Base-by-base conservation (phyloP, 2,797 vertebrate genomes). In the Fundulus diaphanus region DNA sequence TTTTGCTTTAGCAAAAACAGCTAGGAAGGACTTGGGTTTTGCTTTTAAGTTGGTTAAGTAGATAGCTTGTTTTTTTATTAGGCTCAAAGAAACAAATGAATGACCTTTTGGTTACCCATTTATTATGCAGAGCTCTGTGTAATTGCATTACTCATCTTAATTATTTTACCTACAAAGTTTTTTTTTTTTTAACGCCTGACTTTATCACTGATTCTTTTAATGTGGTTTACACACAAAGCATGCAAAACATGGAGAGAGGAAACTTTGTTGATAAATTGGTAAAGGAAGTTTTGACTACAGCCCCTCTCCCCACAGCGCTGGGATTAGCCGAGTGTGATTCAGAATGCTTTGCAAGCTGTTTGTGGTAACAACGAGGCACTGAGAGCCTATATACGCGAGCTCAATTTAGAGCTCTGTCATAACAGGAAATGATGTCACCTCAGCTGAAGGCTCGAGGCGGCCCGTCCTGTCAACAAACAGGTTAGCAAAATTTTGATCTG, bases 371-470 rank as follows among this genome's bases (percentile, higher is more conserved):
- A 48, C 76, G 70, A 27, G 70, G 71, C 68, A 61, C 56, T 67
- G 73, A 84, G 71, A 49, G 54, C 59, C 82, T 86, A 27, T 78
- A 80, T 79, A 80, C 8, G 7, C 71, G 63, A 37, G 84, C 88
- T 79, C 44, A 22, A 88, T 87, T 89, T 91, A 89, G 88, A 88
- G 65, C 72, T 22, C 59, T 78, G 89, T 93, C 91, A 90, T 85
- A 89, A 90, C 89, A 91, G 93, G 94, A 94, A 89, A 76, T 91
- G 22, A 92, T 89, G 78, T 93, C 88, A 91, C 33, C 7, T n/a
- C 52, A 65, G 61, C 59, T 37, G 18, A 6, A 54, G 42, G 52
- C 79, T 78, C 42, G 57, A 68, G n/a, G 27, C 73, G 16, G 70
- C 80, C 29, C 77, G 67, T 72, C 63, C 57, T 86, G 63, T 72